These are phyloP conservation scores for Phodopus roborovskii DNA, from an alignment of 2,113 vertebrate species.

Conservation along the genomic window DNA sequence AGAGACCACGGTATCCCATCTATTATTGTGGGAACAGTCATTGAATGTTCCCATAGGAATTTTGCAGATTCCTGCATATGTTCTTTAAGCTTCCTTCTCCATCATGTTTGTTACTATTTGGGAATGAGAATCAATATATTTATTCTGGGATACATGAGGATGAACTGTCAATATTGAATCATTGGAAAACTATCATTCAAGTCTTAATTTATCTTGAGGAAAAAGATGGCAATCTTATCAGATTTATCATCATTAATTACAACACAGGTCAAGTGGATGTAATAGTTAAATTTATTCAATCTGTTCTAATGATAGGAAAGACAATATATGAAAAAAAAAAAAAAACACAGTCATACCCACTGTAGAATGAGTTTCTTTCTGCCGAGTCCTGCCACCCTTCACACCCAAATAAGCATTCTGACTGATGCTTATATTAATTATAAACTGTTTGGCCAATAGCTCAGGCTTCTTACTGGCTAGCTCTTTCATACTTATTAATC, in stretches of 20 bases:
- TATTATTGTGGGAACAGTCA: neutral
- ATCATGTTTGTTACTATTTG: neutral
- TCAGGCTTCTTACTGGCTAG: too few species aligned
- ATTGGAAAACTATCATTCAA: neutral
- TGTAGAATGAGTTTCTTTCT: too few species aligned
- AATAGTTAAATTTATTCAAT: neutral
- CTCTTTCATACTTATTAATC: too few species aligned
- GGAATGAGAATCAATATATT: constrained; percentile 15
- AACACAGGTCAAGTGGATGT: neutral
- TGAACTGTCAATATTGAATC: neutral
- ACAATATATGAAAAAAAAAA: neutral
- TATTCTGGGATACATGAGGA: neutral
- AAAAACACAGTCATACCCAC: neutral
- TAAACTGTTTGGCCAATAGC: too few species aligned
- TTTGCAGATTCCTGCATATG: neutral
- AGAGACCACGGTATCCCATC: neutral
- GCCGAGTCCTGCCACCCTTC: too few species aligned
- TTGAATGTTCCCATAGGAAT: neutral
- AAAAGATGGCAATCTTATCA: neutral
- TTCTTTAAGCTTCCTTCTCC: neutral
- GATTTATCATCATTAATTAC: neutral
- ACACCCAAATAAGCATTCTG: too few species aligned
- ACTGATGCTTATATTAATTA: too few species aligned
- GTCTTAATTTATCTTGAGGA: neutral
- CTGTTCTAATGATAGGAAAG: constrained; percentile 17